phyloP scores from a whole-genome alignment of 2,888 invertebrate species.

The Anoplius nigerrimus region DNA sequence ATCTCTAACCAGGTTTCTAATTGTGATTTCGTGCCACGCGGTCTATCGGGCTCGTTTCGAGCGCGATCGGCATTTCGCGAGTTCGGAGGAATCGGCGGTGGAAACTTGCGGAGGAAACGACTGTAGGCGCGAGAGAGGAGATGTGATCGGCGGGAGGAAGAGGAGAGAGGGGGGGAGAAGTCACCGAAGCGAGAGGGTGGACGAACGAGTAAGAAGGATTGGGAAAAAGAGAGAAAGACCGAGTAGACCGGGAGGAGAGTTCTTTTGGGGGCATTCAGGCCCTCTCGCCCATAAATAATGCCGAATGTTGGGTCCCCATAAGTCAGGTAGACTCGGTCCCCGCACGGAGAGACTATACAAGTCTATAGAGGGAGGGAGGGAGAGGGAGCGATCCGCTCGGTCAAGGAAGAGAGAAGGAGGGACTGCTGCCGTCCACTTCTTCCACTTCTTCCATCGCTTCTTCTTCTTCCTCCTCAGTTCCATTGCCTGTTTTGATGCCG shows the following conservation, averaged over 20 bases:
- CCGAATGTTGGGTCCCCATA: conserved; percentile 70
- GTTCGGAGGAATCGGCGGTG: too few species aligned
- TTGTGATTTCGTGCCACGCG: too few species aligned
- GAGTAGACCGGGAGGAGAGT: conserved; percentile 29
- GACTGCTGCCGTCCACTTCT: background rate
- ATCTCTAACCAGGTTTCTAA: too few species aligned
- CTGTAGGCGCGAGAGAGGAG: too few species aligned
- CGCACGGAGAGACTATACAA: conserved; percentile 51
- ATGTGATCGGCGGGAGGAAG: conserved; percentile 33
- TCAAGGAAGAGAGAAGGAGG: too few species aligned
- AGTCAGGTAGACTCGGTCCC: conserved; percentile 72
- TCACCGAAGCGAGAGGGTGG: conserved; percentile 12
- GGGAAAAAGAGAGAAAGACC: conserved; percentile 23
- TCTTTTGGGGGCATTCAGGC: conserved; percentile 55
- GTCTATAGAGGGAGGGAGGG: conserved; percentile 26
- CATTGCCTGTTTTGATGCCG: conserved; percentile 65
- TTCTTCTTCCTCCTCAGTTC: conserved; percentile 20
- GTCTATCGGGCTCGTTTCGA: too few species aligned
- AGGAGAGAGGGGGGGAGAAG: conserved; percentile 18
- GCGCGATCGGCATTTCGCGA: too few species aligned
- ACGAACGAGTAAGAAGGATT: conserved; percentile 28
- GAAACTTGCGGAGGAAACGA: too few species aligned
- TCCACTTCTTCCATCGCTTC: conserved; percentile 10
- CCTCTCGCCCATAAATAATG: conserved; percentile 70
- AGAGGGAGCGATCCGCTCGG: too few species aligned